A percentile compares a stretch with the other conserved stretches of the same genome.
These are phyloP conservation scores for Corythornis madagascariensis DNA, from an alignment of 2,113 vertebrate species.

Conservation along the genomic window DNA sequence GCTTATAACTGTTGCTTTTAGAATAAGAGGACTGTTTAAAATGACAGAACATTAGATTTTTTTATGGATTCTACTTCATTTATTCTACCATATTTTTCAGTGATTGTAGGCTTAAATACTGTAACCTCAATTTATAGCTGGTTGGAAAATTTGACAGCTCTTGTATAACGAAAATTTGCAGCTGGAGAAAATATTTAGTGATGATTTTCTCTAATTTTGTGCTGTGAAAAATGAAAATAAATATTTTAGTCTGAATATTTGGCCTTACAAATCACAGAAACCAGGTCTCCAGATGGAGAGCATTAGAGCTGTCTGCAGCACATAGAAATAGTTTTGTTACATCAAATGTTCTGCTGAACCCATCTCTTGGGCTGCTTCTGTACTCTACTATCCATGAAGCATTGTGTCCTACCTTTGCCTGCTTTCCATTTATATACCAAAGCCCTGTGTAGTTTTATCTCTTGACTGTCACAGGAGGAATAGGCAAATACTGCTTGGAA, in stretches of 20 bases:
- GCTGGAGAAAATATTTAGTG: not conserved
- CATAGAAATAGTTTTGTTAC: not conserved
- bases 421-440: not conserved
- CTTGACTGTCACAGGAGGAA: not conserved
- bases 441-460: not conserved
- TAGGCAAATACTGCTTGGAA: not conserved
- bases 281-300: not conserved
- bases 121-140: not conserved
- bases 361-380: not conserved
- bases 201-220: not conserved
- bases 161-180: not conserved
- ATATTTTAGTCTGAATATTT: not conserved
- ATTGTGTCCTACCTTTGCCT: not conserved
- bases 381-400: not conserved
- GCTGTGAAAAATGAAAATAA: not conserved
- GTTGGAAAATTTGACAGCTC: not conserved
- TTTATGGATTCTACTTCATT: constrained; percentile 5
- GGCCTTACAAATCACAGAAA: not conserved
- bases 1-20: not conserved
- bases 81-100: not conserved
- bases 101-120: not conserved
- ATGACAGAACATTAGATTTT: not conserved
- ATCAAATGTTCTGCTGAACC: not conserved
- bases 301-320: not conserved
- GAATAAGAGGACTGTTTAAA: not conserved